Evolutionary conservation across 2,888 invertebrate species (phyloP).

Genomic region (Spilosoma lubricipeda): DNA sequence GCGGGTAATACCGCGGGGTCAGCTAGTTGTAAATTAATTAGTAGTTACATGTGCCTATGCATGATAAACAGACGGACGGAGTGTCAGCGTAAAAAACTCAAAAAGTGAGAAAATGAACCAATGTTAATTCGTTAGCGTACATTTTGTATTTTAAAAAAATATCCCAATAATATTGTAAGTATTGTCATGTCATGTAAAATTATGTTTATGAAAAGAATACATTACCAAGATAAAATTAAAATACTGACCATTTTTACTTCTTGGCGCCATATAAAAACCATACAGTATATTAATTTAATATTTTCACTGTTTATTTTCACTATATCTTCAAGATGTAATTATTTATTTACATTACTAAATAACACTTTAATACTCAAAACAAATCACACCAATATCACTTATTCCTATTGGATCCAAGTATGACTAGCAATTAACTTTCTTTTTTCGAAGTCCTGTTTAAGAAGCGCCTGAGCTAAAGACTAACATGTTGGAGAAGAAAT

Average conservation of each 20-base stretch:
- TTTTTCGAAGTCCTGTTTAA: conserved; percentile 15
- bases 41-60: too few species aligned
- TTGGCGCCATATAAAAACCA: conserved; percentile 18
- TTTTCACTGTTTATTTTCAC: not conserved
- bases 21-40: too few species aligned
- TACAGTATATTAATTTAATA: not conserved
- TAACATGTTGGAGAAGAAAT: conserved; percentile 23
- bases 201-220: not conserved
- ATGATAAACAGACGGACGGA: not conserved
- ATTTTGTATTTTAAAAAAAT: too few species aligned
- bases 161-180: not conserved
- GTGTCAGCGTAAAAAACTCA: not conserved
- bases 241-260: conserved; percentile 15
- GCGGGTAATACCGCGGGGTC: too few species aligned
- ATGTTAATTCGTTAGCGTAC: too few species aligned
- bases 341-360: not conserved
- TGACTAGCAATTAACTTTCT: too few species aligned
- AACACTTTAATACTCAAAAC: not conserved
- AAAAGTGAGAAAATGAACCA: too few species aligned
- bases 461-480: conserved; percentile 27
- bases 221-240: conserved; percentile 4
- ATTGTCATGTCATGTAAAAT: not conserved
- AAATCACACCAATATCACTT: not conserved
- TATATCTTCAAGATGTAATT: not conserved
- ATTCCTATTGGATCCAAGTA: not conserved